Conservation (phyloP, 1,140 invertebrate species). For the Lutraria rhynchaena region DNA sequence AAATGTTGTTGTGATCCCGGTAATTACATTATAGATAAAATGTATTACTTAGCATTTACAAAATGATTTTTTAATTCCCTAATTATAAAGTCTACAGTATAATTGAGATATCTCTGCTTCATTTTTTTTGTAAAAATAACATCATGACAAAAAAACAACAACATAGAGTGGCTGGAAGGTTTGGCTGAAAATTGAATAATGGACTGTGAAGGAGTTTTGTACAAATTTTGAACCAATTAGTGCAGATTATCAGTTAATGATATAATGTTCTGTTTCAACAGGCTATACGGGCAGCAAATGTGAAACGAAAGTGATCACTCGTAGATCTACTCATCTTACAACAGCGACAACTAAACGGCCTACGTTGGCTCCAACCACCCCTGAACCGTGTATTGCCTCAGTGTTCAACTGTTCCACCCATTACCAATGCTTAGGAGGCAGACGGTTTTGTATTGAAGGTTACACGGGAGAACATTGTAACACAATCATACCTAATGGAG, state of each 20-base stretch:
- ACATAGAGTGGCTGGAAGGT: too few relatives aligned
- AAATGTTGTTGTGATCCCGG: conserved; percentile 45
- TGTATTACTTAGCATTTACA: too few relatives aligned
- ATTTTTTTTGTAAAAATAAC: too few relatives aligned
- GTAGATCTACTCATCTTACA: conserved; percentile 33
- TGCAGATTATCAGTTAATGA: background rate
- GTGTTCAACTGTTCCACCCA: conserved; percentile 36
- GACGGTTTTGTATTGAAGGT: conserved; percentile 33
- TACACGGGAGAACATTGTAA: conserved; percentile 29
- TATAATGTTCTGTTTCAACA: background rate
- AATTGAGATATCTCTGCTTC: too few relatives aligned
- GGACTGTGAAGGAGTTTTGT: too few relatives aligned
- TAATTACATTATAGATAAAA: conserved; percentile 9
- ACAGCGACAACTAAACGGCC: conserved; percentile 1
- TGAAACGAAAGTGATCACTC: background rate
- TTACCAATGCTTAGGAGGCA: background rate
- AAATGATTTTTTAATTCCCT: too few relatives aligned
- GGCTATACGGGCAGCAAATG: conserved; percentile 29
- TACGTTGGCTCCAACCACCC: conserved; percentile 8
- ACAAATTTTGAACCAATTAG: too few relatives aligned
- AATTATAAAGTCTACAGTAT: too few relatives aligned
- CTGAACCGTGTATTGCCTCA: background rate
- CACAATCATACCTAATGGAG: conserved; percentile 11
- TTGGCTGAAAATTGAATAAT: too few relatives aligned
- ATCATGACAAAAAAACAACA: too few relatives aligned